Evolutionary conservation across 2,797 vertebrate genomes (phyloP).

Genomic region (Perodicticus potto): DNA sequence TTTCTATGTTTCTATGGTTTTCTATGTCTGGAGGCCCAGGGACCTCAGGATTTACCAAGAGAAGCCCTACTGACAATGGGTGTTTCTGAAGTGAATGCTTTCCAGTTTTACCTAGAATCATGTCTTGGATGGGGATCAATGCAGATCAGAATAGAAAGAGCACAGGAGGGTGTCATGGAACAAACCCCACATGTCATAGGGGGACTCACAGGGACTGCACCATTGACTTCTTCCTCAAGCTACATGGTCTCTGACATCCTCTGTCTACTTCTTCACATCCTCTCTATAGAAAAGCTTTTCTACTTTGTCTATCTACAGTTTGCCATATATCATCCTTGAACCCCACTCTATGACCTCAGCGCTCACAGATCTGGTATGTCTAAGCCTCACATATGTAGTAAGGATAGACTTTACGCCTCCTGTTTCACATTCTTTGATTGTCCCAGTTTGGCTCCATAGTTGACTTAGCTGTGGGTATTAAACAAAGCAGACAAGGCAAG

Average conservation of each 20-base stretch:
- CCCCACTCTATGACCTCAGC: background rate
- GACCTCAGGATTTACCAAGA: background rate
- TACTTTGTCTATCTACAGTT: background rate
- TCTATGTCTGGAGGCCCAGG: background rate
- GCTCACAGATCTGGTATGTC: background rate
- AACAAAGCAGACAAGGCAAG: background rate
- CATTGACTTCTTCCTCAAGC: background rate
- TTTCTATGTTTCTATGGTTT: background rate
- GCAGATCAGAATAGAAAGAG: background rate
- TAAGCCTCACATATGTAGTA: background rate
- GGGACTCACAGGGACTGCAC: background rate
- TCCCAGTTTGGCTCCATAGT: background rate
- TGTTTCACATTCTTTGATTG: slow-evolving; percentile 3
- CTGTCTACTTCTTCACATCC: background rate
- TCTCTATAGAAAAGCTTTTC: background rate
- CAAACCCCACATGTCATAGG: background rate
- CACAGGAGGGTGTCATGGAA: background rate
- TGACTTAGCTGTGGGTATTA: background rate
- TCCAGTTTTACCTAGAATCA: background rate
- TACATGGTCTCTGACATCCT: background rate
- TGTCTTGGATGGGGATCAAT: background rate
- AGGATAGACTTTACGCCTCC: background rate
- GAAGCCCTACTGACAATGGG: background rate
- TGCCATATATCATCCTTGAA: background rate
- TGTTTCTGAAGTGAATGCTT: slow-evolving; percentile 9